Evolutionary conservation across 2,888 invertebrate species (phyloP).

Genomic region (Drosophila melanocephala): DNA sequence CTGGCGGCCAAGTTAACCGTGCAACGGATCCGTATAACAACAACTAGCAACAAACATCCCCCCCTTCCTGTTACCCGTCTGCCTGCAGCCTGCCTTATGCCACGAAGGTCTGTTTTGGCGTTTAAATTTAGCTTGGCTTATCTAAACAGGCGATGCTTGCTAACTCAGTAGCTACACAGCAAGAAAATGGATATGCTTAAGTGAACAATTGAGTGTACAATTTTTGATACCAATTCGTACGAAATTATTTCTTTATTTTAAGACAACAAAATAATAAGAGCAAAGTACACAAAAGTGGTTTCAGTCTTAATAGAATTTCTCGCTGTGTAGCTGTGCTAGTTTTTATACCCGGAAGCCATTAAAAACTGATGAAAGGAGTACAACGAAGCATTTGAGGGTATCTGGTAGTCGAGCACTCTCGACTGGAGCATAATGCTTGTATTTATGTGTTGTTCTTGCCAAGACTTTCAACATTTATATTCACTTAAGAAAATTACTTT

Average conservation of each 20-base stretch:
- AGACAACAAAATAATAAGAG: not conserved
- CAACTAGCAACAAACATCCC: not conserved
- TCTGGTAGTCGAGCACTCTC: not conserved
- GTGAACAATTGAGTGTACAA: not conserved
- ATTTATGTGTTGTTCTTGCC: slow-evolving; percentile 41
- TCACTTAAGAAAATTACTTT: slow-evolving; percentile 83
- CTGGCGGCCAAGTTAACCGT: slow-evolving; percentile 53
- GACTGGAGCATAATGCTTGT: not conserved
- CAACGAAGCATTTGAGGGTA: not conserved
- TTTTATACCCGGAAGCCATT: not conserved
- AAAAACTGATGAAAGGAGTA: not conserved
- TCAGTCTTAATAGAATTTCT: not conserved
- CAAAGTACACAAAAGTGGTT: not conserved
- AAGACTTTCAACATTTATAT: slow-evolving; percentile 78
- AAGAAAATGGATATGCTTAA: not conserved
- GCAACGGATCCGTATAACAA: slow-evolving; percentile 16
- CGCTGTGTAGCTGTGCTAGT: slow-evolving; percentile 2
- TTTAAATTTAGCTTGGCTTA: slow-evolving; percentile 64
- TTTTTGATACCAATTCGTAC: not conserved
- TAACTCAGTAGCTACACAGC: not conserved
- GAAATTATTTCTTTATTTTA: not conserved
- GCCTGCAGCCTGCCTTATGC: not conserved
- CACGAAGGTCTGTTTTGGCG: slow-evolving; percentile 50
- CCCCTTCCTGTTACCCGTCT: not conserved
- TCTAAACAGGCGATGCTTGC: slow-evolving; percentile 47